A percentile compares a stretch with the other conserved stretches of the same genome.
Evolutionary conservation across 2,888 invertebrate genomes (phyloP).

Genomic region (Sussaba pulchella): DNA sequence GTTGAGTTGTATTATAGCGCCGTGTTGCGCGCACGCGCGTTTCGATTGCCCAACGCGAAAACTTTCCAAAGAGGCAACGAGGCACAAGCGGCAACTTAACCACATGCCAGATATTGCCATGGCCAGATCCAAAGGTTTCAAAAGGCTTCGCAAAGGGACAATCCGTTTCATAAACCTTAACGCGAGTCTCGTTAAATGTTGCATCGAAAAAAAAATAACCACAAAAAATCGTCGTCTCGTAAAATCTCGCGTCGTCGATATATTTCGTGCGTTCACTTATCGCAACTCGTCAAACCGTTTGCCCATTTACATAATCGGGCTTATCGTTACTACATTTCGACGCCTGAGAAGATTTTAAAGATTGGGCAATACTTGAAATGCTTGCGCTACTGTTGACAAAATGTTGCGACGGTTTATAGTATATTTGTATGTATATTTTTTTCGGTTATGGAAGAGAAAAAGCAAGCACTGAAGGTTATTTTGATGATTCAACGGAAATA

Average conservation of each 20-base stretch:
- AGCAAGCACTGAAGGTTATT: no score
- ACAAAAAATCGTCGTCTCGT: not conserved
- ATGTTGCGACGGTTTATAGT: no score
- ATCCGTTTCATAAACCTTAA: conserved; percentile 15
- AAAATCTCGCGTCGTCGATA: not conserved
- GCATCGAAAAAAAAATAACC: not conserved
- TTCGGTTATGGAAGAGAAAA: no score
- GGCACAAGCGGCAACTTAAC: conserved; percentile 36
- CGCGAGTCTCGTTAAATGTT: not conserved
- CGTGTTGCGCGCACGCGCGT: conserved; percentile 51
- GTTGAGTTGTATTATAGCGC: conserved; percentile 20
- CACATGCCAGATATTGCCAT: no score
- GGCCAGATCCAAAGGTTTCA: no score
- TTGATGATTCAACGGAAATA: no score
- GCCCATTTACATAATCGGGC: not conserved
- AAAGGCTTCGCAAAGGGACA: conserved; percentile 41
- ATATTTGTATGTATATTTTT: no score
- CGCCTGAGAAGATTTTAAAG: no score
- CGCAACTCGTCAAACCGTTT: not conserved
- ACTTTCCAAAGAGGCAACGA: conserved; percentile 66
- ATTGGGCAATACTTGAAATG: no score
- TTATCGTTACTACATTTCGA: not conserved
- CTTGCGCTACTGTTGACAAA: no score
- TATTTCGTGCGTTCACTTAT: conserved; percentile 5
- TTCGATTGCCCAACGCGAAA: conserved; percentile 65